Evolutionary conservation across 1,140 invertebrate species (phyloP), one percentile per base, ranked within the genome.

Genomic region (Drosophila pandora): DNA sequence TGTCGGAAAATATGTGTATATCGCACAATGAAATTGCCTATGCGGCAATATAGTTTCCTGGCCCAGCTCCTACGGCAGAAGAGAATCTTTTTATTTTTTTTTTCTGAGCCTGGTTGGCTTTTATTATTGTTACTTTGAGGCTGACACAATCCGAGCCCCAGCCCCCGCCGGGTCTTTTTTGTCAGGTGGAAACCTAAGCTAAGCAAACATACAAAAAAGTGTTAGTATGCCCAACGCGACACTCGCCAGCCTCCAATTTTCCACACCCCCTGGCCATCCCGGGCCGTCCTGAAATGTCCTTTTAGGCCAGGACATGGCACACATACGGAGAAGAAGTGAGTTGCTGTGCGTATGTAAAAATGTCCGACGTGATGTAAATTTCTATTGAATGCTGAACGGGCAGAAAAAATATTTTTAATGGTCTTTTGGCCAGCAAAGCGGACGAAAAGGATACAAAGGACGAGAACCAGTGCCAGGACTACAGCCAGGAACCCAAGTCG

Each of bases 361-460:
- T 69, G 39, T 76, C 79, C 80, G 82, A 87, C 82, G 82, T 87
- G 82, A 87, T 87, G 82, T 87, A 87, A 87, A 88, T 87, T 87
- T 87, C 83, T 87, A 87, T 87, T 87, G 83, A 87, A 88, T 88
- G 82, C 82, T 88, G 82, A 87, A 88, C 88, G 78, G 79, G 79
- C 82, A 87, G 74, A 87, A 87, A 85, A 85, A 85, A 82, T 78
- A 87, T 82, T 79, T 87, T 88, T 79, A 87, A 88, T 82, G 83
- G 78, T 82, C 70, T 71, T 85, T 82, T 72, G 79, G 59, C 57
- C 61, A 76, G 53, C 61, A 50, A 56, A 73, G 53, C 58, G 62
- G 52, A 28, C 9, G 43, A 34, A 12, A 9, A 21, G 41, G 45
- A 41, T 25, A 69, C 67, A 69, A 69, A 69, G 47, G 65, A 49